These are phyloP conservation scores for Plusia festucae DNA, from an alignment of 2,888 invertebrate genomes.

Conservation along the genomic window DNA sequence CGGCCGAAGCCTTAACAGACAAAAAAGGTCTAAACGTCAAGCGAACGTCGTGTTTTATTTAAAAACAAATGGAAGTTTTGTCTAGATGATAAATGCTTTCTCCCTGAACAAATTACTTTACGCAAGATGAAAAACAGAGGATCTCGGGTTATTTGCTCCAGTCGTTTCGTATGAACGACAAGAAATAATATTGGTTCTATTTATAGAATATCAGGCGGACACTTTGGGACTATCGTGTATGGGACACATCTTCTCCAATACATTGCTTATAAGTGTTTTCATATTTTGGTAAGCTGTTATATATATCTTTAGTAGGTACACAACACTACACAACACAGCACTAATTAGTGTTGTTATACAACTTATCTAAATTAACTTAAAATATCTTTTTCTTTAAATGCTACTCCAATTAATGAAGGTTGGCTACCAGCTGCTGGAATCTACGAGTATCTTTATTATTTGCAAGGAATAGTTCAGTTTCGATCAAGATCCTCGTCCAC, in stretches of 20 bases:
- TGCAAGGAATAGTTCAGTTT: no score
- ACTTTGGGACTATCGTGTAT: conserved; percentile 1
- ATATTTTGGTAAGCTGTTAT: background rate
- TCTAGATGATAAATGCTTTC: conserved; percentile 13
- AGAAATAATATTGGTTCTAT: conserved; percentile 14
- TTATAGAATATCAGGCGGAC: background rate
- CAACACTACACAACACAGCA: no score
- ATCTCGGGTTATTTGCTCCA: conserved; percentile 8
- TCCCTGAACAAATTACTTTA: conserved; percentile 3
- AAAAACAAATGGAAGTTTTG: conserved; percentile 14
- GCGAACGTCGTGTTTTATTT: conserved; percentile 11
- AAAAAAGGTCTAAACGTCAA: conserved; percentile 10
- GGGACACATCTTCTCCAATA: background rate
- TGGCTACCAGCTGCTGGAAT: no score
- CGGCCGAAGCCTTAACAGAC: conserved; percentile 13
- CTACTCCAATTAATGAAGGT: no score
- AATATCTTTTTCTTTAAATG: no score
- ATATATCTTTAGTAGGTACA: background rate
- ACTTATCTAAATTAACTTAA: no score
- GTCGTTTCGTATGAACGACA: conserved; percentile 5
- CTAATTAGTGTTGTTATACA: no score
- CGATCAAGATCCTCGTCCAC: no score
- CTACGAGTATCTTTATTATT: no score
- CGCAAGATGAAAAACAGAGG: conserved; percentile 10
- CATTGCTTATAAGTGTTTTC: no score